These are phyloP conservation scores for Neopelma chrysocephalum DNA, from an alignment of 2,797 vertebrate genomes.

Conservation along the genomic window DNA sequence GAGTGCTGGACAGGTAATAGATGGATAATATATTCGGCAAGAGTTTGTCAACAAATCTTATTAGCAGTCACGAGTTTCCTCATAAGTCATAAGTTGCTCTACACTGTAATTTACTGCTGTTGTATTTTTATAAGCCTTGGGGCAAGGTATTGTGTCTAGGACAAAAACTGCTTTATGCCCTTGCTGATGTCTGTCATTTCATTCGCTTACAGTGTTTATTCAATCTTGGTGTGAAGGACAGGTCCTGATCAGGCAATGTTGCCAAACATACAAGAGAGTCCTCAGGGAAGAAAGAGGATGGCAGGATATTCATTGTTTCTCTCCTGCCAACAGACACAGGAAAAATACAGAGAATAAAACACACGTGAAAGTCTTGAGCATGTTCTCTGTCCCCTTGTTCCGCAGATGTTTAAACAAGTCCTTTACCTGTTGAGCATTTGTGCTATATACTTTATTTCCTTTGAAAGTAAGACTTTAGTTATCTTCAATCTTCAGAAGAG, in stretches of 20 bases:
- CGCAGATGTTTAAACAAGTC: neutral
- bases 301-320: neutral
- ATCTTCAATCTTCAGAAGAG: neutral
- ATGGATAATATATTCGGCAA: neutral
- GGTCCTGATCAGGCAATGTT: neutral
- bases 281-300: neutral
- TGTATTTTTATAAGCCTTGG: neutral
- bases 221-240: neutral
- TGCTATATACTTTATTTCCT: neutral
- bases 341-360: neutral
- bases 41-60: neutral
- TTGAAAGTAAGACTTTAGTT: neutral
- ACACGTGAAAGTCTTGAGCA: neutral
- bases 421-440: neutral
- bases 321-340: neutral
- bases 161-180: constrained; percentile 2
- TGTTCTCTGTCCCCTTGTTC: neutral
- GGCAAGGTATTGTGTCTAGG: neutral
- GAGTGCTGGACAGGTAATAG: neutral
- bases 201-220: neutral
- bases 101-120: neutral
- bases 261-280: neutral
- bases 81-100: neutral
- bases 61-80: neutral
- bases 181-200: neutral